Base-by-base conservation (phyloP, 1,140 invertebrate genomes). In the Diorhabda elongata region DNA sequence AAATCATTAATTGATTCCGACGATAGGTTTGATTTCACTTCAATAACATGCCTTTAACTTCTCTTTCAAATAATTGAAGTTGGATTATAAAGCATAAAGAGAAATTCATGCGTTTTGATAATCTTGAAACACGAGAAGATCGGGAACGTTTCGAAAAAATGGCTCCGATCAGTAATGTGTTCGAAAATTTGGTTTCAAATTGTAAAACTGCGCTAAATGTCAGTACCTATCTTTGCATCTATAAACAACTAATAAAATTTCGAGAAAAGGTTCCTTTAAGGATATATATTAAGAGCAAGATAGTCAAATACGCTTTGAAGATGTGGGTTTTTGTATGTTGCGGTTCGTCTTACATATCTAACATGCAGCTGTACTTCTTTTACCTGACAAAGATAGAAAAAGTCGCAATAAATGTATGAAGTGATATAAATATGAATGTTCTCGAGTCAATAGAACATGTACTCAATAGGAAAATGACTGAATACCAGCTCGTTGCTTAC, bases 251-350 rank as follows among this genome's bases (percentile, higher is more conserved):
- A 42, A 57, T 65, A 58, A 61, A 3, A 44, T 69, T 64, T 65
- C 6, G 68, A 44, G 62, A 42, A 43, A 64, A 65, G 58, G 68
- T 8, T n/a, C 57, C 62, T 58, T 64, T 64, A 41, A 43, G 68
- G 11, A 62, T 64, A 4, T 69, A 69, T 41, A 69, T 69, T 11
- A 65, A 65, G 43, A 69, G 62, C 11, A 69, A 69, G 58, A 52
- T 62, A 11, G 68, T 52, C n/a, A 69, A 65, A 26, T 69, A 69
- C 26, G 58, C 5, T 26, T 2, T 59, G 11, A 59, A 59, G 1
- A 2, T 59, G 5, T 59, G 58, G 58, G n/a, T 59, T 59, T 42
- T 59, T 5, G n/a, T 11, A 59, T n/a, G 41, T 11, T 59, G 11
- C 58, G 58, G 9, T 6, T 6, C 5, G 5, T 1, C 5, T 9